Evolutionary conservation across 2,797 vertebrate species (phyloP).

Genomic region (Hypotaenidia philippensis): DNA sequence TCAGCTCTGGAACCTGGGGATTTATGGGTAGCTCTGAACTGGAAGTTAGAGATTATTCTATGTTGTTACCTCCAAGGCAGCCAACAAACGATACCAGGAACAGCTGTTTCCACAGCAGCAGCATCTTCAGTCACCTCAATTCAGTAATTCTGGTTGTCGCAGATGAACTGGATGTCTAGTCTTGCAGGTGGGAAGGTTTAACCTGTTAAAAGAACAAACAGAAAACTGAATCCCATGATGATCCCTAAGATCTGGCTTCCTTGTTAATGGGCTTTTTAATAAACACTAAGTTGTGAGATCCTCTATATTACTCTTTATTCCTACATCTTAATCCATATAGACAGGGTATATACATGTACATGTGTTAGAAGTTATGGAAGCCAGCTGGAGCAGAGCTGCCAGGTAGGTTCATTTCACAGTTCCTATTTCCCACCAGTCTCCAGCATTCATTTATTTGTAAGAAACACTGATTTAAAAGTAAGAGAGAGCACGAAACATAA

Average conservation of each 20-base stretch:
- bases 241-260: neutral
- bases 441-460: neutral
- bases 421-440: neutral
- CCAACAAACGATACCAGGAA: slow-evolving; percentile 90
- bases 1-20: neutral
- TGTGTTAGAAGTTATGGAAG: neutral
- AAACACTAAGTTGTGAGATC: neutral
- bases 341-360: neutral
- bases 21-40: neutral
- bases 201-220: slow-evolving; percentile 76
- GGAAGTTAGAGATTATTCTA: neutral
- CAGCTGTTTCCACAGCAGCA: slow-evolving; percentile 94
- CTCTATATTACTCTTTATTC: neutral
- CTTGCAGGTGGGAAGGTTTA: slow-evolving; percentile 79
- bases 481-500: neutral
- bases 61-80: slow-evolving; percentile 91
- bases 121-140: slow-evolving; percentile 90
- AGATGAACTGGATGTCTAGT: slow-evolving; percentile 78
- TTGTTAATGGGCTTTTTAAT: neutral
- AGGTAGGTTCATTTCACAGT: neutral
- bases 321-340: neutral
- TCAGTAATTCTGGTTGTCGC: slow-evolving; percentile 84
- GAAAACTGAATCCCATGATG: neutral
- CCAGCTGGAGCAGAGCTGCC: neutral
- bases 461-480: neutral